These are phyloP conservation scores for Odocoileus virginianus DNA, from an alignment of 2,113 vertebrate species.

Conservation along the genomic window DNA sequence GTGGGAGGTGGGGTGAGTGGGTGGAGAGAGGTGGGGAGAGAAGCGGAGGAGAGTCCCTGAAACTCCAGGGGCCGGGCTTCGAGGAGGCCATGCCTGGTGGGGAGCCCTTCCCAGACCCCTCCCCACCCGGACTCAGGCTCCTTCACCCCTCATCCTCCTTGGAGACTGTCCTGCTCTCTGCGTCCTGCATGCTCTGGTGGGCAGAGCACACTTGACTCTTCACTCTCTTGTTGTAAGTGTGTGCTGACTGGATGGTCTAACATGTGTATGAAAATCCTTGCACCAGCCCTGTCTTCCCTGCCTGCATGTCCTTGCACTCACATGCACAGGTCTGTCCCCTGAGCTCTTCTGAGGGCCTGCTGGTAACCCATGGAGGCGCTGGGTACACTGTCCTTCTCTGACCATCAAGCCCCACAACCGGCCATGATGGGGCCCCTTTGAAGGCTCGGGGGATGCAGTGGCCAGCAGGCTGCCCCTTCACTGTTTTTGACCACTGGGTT, in stretches of 20 bases:
- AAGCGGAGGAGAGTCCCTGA: background rate
- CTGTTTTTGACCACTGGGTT: background rate
- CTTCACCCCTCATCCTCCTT: accelerated
- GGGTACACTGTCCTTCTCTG: background rate
- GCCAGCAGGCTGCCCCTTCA: background rate
- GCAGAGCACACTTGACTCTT: background rate
- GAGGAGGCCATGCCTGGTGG: accelerated
- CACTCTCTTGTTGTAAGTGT: background rate
- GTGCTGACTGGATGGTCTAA: too few species aligned
- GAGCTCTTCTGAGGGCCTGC: accelerated
- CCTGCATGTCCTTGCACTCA: too few species aligned
- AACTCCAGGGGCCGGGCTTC: background rate
- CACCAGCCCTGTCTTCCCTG: background rate
- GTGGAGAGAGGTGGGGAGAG: background rate
- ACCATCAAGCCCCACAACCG: background rate
- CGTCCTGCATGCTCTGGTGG: background rate
- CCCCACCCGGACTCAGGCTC: background rate
- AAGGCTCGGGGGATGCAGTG: background rate
- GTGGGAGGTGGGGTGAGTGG: too few species aligned
- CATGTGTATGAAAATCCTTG: too few species aligned
- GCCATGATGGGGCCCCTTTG: background rate
- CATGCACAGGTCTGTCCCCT: accelerated
- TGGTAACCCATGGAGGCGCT: accelerated
- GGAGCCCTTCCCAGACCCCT: background rate
- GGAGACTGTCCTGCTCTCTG: background rate